Evolutionary conservation across 2,888 invertebrate species (phyloP), one percentile per base, ranked within the genome.

Genomic region (Drosophila leonis): DNA sequence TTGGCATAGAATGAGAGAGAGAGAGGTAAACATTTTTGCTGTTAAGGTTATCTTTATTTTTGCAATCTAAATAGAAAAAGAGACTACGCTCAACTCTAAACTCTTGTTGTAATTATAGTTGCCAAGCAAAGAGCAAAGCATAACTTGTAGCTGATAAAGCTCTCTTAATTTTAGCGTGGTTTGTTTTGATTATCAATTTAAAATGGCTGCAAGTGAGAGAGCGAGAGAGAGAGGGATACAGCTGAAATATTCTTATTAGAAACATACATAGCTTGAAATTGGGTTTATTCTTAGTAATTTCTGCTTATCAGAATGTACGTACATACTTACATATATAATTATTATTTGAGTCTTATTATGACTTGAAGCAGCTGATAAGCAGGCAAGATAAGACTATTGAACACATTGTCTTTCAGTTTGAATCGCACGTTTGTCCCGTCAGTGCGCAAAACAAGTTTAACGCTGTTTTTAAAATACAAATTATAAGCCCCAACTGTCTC

Each of bases 301-400:
- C 5, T n/a, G 49, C 24, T 54, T 44, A 65, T 65, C 65, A 46
- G 29, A 29, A 12, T 31, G n/a, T 6, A 44, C 4, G 5, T 24
- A 42, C 35, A 35, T 5, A 29, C 4, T 0, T 42, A 37, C 7
- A n/a, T 20, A 60, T 42, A 33, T 20, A 31, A 39, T 31, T 8
- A n/a, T 29, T 54, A 62, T 52, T 49, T 35, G 27, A 62, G 51
- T 51, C 57, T 65, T 31, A 60, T 51, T 69, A 64, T 35, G 46
- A 69, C 31, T 57, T 13, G 29, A 12, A 64, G 39, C 39, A 57
- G 57, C 65, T 72, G 82, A 71, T 79, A 79, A 79, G 75, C 51
- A 39, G n/a, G n/a, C 24, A 24, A 52, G n/a, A 24, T n/a, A 15
- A 2, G 39, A 27, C 27, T 39, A 24, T n/a, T 27, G n/a, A 27